These are phyloP conservation scores for Chrysina gloriosa DNA, from an alignment of 2,888 invertebrate genomes.

Conservation along the genomic window DNA sequence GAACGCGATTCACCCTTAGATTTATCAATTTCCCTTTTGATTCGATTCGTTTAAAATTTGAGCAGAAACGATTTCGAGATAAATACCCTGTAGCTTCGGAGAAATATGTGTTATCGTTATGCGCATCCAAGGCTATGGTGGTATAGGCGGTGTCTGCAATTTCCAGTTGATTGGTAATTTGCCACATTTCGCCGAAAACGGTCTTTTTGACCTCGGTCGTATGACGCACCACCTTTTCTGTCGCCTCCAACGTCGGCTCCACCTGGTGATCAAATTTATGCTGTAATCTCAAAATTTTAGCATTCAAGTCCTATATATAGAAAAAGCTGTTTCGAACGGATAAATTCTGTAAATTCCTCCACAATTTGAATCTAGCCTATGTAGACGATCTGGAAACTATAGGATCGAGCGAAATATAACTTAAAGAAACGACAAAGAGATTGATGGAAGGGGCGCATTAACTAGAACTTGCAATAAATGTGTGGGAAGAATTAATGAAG, in stretches of 20 bases:
- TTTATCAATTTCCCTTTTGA: neutral
- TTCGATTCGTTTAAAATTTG: neutral
- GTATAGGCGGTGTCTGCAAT: constrained; percentile 82
- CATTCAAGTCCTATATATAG: no score
- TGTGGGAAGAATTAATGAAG: no score
- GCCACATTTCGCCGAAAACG: constrained; percentile 81
- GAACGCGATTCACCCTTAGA: no score
- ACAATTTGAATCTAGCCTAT: no score
- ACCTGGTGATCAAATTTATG: no score
- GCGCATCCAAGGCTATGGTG: constrained; percentile 74
- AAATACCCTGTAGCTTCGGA: constrained; percentile 77
- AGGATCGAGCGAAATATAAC: no score
- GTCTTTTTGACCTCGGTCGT: constrained; percentile 76
- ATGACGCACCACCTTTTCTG: constrained; percentile 67
- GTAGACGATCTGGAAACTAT: no score
- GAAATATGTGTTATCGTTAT: constrained; percentile 85
- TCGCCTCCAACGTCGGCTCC: constrained; percentile 66
- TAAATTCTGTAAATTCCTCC: no score
- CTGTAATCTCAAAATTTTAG: no score
- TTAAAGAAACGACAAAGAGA: no score
- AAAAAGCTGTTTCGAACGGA: neutral
- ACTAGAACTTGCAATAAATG: no score
- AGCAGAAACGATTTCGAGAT: neutral
- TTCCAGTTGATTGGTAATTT: constrained; percentile 69
- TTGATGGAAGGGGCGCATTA: no score